Conservation (phyloP, 2,113 vertebrate species). For the Athene noctua region DNA sequence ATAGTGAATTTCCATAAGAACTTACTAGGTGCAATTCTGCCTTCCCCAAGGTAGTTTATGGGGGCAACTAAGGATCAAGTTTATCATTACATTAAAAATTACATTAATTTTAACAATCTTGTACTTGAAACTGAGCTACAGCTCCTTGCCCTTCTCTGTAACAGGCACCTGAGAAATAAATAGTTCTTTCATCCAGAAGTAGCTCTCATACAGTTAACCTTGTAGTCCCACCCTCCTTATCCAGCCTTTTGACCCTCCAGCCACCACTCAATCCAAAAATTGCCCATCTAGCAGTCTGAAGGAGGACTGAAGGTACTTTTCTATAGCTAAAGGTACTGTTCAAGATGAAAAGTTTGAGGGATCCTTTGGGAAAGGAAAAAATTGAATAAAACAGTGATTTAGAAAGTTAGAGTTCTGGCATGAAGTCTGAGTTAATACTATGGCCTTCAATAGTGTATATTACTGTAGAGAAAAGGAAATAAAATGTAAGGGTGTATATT, state of each 20-base stretch:
- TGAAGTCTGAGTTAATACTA: neutral
- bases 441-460: neutral
- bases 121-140: neutral
- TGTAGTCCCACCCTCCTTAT: neutral
- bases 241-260: neutral
- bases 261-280: neutral
- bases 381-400: neutral
- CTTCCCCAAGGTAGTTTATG: neutral
- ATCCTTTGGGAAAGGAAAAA: neutral
- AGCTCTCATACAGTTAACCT: neutral
- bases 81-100: neutral
- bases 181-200: neutral
- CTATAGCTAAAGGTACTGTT: neutral
- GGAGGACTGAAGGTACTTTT: neutral
- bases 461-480: neutral
- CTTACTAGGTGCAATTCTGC: neutral
- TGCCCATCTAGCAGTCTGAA: neutral
- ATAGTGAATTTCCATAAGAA: neutral
- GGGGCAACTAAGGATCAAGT: neutral
- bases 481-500: neutral
- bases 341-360: neutral
- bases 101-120: neutral
- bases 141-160: neutral
- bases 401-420: neutral
- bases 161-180: neutral